Evolutionary conservation across 2,888 invertebrate genomes (phyloP), one percentile per base, ranked within the genome.

Genomic region (Shargacucullia verbasci): DNA sequence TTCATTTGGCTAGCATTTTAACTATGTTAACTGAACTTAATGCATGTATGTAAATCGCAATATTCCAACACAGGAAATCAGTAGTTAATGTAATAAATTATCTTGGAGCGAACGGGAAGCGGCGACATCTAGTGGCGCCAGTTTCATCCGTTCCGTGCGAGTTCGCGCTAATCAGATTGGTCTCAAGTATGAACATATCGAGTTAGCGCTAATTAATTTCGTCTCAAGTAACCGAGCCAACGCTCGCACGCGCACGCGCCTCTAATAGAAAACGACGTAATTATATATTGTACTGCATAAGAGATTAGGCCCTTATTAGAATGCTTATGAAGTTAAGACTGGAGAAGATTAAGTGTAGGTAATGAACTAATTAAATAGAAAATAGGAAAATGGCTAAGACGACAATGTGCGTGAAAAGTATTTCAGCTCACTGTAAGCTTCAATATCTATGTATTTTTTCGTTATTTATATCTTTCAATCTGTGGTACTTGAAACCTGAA

Each of bases 181-280:
- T 37, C 37, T 68, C 69, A 53, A 46, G 43, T 53, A 43, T 29
- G n/a, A 61, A 41, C 40, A n/a, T 45, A 63, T 62, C 66, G 52
- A 43, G 48, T 65, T 65, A 59, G 14, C 6, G 14, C 33, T 67
- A 70, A 67, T 67, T 65, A 58, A 29, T 55, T 52, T 41, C 43
- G 45, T 47, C 43, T n/a, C n/a, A n/a, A n/a, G n/a, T n/a, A n/a
- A n/a, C 38, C 54, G 37, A 27, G 59, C 41, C 46, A 53, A 50
- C 10, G 25, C 39, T 52, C 47, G 63, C 27, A 29, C 37, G 25
- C 41, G 15, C 38, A 34, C 25, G 41, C 14, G 7, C 11, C 27
- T 2, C 2, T 62, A 15, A 37, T 55, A 35, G 37, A 37, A 35
- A 41, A 48, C 8, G 2, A 13, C 13, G 10, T 43, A 11, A 44